Base-by-base conservation (phyloP, 2,797 vertebrate genomes). In the Poliocrania exsul region DNA sequence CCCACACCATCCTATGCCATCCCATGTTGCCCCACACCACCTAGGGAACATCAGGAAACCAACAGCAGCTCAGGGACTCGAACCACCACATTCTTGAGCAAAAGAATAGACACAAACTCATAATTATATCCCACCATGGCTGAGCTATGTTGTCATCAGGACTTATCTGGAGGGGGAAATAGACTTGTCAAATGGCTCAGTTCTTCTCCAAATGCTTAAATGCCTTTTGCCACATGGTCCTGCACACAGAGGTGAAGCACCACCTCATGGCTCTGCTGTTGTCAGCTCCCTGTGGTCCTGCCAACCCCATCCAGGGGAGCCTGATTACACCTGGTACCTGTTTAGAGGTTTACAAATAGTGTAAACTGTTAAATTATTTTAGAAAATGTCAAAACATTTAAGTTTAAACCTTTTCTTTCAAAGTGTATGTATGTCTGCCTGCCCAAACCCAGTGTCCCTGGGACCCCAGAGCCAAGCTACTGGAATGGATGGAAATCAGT, bases 21-120 rank as follows among this genome's bases (percentile, higher is more conserved):
- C 37, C 24, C 24, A 37, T 1, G 50, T 29, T 53, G 50, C 12
- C 1, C 5, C 21, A 38, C 2, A 0, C 3, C 19, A 10, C 60
- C 47, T 61, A 47, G 62, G 18, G 46, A 37, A 23, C 37, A 26
- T 10, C 71, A 70, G 56, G 42, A 61, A 49, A 7, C 35, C 60
- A 62, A 1, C 28, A 72, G 16, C 0, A 42, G 8, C 28, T 40
- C 18, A 35, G 46, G 54, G 38, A 50, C 24, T 15, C 54, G 53
- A 81, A 31, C 40, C 23, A 20, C 19, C 7, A 0, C 4, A 3
- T 21, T 70, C 50, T 20, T 8, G 29, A 60, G 54, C 42, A 87
- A 58, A 35, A 38, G 51, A 65, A n/a, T 56, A 35, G 69, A 5
- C 5, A 7, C 0, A 3, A 51, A 3, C 3, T 31, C 1, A 0